Evolutionary conservation across 1,140 invertebrate genomes (phyloP).

Genomic region (Caenorhabditis tropicalis): DNA sequence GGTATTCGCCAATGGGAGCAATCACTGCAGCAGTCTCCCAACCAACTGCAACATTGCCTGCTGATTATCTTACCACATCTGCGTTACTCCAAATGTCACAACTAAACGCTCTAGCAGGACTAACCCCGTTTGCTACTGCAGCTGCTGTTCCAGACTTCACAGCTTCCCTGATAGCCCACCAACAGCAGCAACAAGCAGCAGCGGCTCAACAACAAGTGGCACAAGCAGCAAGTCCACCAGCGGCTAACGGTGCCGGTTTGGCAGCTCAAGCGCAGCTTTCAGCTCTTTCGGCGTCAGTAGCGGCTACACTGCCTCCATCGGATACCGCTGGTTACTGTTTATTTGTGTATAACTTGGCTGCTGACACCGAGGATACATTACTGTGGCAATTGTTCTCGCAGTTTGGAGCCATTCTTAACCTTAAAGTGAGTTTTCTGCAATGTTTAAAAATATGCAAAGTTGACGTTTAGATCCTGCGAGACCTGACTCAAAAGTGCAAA

Average conservation of each 20-base stretch:
- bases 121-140: neutral
- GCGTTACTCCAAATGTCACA: slow-evolving; percentile 77
- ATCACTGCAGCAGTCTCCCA: slow-evolving; percentile 73
- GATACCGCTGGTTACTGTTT: slow-evolving; percentile 83
- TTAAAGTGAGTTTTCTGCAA: slow-evolving; percentile 78
- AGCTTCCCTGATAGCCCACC: neutral
- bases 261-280: slow-evolving; percentile 5
- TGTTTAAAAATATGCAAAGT: no score
- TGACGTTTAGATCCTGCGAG: slow-evolving; percentile 85
- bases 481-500: slow-evolving; percentile 98
- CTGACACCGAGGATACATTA: slow-evolving; percentile 96
- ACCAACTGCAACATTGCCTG: slow-evolving; percentile 72
- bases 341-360: slow-evolving; percentile 96
- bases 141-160: neutral
- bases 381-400: slow-evolving; percentile 98
- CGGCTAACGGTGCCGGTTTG: neutral
- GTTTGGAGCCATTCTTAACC: slow-evolving; percentile 96
- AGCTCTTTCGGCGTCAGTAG: slow-evolving; percentile 43
- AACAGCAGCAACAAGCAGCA: slow-evolving; percentile 31
- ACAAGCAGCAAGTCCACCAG: neutral
- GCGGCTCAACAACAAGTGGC: slow-evolving; percentile 44
- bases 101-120: slow-evolving; percentile 29
- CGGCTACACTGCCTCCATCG: slow-evolving; percentile 40
- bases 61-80: slow-evolving; percentile 79
- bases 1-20: slow-evolving; percentile 88